Conservation (phyloP, 2,797 vertebrate genomes). For the Selene dorsalis region DNA sequence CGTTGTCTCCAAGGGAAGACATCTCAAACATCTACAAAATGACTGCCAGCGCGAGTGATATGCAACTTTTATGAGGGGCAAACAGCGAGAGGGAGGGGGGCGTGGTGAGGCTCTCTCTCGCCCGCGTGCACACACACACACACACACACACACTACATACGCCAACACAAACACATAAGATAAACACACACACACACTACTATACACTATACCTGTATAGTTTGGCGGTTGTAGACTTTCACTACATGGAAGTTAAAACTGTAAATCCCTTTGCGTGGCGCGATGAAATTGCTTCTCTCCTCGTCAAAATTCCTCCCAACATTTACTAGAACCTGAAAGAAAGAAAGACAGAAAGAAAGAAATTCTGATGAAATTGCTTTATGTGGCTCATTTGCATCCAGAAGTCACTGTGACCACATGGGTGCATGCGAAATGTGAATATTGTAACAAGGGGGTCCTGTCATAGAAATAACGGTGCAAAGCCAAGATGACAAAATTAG, state of each 20-base stretch:
- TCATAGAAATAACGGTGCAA: background rate
- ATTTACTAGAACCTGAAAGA: constrained; percentile 93
- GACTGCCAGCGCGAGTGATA: constrained; percentile 27
- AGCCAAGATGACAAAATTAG: background rate
- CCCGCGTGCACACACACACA: constrained; percentile 5
- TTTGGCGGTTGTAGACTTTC: constrained; percentile 99
- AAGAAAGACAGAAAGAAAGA: constrained; percentile 26
- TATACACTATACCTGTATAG: constrained; percentile 99
- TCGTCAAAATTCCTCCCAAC: constrained; percentile 95
- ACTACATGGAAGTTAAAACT: constrained; percentile 99
- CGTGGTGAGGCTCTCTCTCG: background rate
- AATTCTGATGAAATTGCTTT: constrained; percentile 3
- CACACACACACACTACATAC: background rate
- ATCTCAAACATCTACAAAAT: constrained; percentile 56
- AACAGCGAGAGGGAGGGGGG: background rate
- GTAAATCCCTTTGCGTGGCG: constrained; percentile 98
- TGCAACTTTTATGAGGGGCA: constrained; percentile 49
- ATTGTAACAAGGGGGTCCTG: background rate
- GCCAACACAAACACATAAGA: constrained; percentile 6
- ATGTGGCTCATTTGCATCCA: background rate
- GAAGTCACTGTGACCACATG: background rate
- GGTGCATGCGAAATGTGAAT: background rate
- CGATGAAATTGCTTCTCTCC: constrained; percentile 95
- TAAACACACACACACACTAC: constrained; percentile 34
- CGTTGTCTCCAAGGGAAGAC: constrained; percentile 43